Base-by-base conservation (phyloP, 2,797 vertebrate genomes). In the Gymnothorax javanicus region DNA sequence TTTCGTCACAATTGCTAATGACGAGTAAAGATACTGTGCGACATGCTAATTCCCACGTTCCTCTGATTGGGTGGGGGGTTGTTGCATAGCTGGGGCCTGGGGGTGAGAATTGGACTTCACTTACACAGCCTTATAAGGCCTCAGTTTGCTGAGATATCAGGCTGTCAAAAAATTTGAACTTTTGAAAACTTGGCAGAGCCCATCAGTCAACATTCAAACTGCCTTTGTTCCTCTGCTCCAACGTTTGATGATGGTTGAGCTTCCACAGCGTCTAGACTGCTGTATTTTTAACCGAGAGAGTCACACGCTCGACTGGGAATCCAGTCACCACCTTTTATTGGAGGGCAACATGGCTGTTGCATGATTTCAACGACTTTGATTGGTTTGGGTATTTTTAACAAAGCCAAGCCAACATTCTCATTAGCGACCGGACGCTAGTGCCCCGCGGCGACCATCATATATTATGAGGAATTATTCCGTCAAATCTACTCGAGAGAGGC, bases 31-130 rank as follows among this genome's bases (percentile, higher is more conserved):
- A 43, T 43, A 43, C 33, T 79, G 11, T 54, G 50, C 20, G 7
- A 54, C 54, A 79, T 79, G 75, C 75, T 54, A 79, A 77, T 77
- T 77, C 73, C 43, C 43, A 52, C 43, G 73, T 52, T 52, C 43
- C 52, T 50, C 43, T 71, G 8, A 9, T 8, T n/a, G 67, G 23
- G 4, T 5, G 23, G n/a, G 25, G 67, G 9, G 23, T 62, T 43
- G 33, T 43, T 43, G 33, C 33, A 43, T 43, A 43, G 60, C 7
- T 7, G 69, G n/a, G n/a, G 23, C 6, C 23, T 4, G 27, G 27
- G 69, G 25, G 11, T 73, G 15, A 15, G 11, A 20, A 79, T 79
- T 56, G n/a, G 7, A 20, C 20, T n/a, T 79, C 50, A 7, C 75
- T 79, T 7, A 7, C 43, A 12, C 50, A n/a, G 43, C 75, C 75